These are phyloP conservation scores for Tychaedon coryphoeus DNA, from an alignment of 2,113 vertebrate genomes.

Conservation along the genomic window DNA sequence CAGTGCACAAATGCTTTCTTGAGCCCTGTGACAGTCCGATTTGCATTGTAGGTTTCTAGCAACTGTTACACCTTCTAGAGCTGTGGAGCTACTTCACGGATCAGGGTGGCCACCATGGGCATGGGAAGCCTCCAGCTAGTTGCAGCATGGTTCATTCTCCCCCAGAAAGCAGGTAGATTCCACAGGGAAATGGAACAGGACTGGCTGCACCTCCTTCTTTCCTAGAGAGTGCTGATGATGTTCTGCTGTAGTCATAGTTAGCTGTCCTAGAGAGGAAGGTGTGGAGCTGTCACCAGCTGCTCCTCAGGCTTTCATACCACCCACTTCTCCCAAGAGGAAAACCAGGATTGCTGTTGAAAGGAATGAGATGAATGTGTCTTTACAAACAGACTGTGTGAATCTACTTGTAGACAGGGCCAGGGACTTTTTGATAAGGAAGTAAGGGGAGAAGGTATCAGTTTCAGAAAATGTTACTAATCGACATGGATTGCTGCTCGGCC, in stretches of 20 bases:
- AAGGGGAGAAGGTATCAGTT: not conserved
- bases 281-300: not conserved
- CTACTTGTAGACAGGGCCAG: not conserved
- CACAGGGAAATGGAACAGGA: not conserved
- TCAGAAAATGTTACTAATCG: not conserved
- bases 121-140: not conserved
- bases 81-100: not conserved
- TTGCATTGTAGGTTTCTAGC: not conserved
- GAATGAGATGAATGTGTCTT: not conserved
- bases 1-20: not conserved
- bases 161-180: not conserved
- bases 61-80: not conserved
- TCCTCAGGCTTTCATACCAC: not conserved
- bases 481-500: not conserved
- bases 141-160: not conserved
- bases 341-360: not conserved
- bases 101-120: rapidly evolving
- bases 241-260: rapidly evolving
- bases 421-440: not conserved
- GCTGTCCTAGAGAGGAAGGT: not conserved
- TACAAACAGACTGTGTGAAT: not conserved
- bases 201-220: not conserved
- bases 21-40: not conserved
- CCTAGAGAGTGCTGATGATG: no score
- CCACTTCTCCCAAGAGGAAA: not conserved